A percentile compares a stretch with the other conserved stretches of the same genome.
Evolutionary conservation across 2,113 vertebrate species (phyloP).

Genomic region (Nymphicus hollandicus): DNA sequence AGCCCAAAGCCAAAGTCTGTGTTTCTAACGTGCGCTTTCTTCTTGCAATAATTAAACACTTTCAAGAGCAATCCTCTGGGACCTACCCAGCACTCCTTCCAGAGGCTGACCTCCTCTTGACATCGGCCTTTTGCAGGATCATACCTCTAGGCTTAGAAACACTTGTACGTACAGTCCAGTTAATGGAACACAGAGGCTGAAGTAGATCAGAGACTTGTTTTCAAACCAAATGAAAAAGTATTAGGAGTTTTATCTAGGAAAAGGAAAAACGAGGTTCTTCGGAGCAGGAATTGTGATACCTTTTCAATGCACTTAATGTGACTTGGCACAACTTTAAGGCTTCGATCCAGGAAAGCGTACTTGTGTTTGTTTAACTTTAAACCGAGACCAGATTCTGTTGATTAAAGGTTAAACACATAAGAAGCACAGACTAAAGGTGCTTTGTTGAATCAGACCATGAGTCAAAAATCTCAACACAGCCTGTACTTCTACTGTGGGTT

Average conservation of each 20-base stretch:
- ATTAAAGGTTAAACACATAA: background rate
- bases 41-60: slow-evolving; percentile 36
- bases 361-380: background rate
- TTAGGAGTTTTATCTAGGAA: background rate
- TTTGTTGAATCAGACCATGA: background rate
- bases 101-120: slow-evolving; percentile 10
- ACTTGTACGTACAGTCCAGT: background rate
- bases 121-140: background rate
- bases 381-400: background rate
- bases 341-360: background rate
- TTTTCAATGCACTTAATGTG: background rate
- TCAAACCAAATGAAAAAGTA: background rate
- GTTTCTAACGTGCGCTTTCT: background rate
- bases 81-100: background rate
- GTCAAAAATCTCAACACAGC: background rate
- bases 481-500: background rate
- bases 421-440: background rate
- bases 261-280: background rate
- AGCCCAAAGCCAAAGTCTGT: slow-evolving; percentile 4
- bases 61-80: background rate
- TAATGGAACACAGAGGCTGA: background rate
- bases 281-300: background rate
- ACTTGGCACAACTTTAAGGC: background rate
- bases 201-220: background rate
- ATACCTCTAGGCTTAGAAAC: background rate